Evolutionary conservation across 2,888 invertebrate genomes (phyloP).

Genomic region (Rugalucina vietnamica): DNA sequence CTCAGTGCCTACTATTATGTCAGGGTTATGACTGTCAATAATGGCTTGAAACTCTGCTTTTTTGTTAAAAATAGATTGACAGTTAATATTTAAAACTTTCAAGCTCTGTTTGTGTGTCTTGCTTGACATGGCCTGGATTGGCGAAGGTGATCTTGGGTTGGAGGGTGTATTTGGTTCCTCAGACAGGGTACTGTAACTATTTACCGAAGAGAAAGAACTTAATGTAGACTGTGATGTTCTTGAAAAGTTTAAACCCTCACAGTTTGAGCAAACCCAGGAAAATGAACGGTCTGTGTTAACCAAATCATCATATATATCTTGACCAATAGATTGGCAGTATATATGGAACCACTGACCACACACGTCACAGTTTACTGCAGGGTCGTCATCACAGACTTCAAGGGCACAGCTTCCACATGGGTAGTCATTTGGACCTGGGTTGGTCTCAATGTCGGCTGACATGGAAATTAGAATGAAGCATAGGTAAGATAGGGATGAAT

Average conservation of each 20-base stretch:
- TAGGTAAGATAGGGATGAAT: neutral
- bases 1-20: too few relatives aligned
- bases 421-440: neutral
- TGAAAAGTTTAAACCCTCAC: neutral
- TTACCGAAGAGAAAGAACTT: neutral
- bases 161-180: neutral
- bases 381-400: neutral
- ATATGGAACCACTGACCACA: neutral
- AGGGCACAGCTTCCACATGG: constrained; percentile 4
- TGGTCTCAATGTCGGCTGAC: constrained; percentile 3
- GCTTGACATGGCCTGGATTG: too few relatives aligned
- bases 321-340: too few relatives aligned
- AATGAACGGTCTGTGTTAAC: neutral
- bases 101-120: too few relatives aligned
- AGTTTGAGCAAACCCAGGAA: neutral
- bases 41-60: too few relatives aligned
- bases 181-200: neutral
- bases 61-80: too few relatives aligned
- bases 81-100: too few relatives aligned
- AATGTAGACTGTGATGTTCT: neutral
- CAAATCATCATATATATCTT: neutral
- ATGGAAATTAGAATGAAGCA: neutral
- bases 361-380: neutral
- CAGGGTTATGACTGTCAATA: too few relatives aligned
- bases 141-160: neutral